Base-by-base conservation (phyloP, 2,797 vertebrate species). In the Arnoldichthys spilopterus region DNA sequence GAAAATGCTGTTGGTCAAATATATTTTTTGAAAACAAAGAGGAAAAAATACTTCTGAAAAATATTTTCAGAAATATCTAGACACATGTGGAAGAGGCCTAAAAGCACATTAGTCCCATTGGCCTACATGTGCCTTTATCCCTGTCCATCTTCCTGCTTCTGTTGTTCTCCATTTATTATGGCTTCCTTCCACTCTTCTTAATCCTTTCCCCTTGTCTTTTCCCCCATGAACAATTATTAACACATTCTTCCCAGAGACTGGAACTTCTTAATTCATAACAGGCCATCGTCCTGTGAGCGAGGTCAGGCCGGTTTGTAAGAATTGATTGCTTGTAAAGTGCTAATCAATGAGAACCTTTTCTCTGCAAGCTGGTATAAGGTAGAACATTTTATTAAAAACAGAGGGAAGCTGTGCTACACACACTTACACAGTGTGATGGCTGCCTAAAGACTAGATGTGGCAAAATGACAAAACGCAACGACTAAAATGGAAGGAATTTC, bases 331-430 rank as follows among this genome's bases (percentile, higher is more conserved):
- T 84, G 87, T 90, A 89, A 93, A 93, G 92, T 88, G 90, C 92
- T 92, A 93, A 94, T 93, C 92, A 92, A 93, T 94, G 89, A 83
- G 87, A 92, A 88, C 88, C 88, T 90, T 91, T 91, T 90, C 89
- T 91, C 83, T 85, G 77, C 86, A 87, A 89, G 87, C 90, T 85
- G 86, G 84, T 82, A 91, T 90, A 89, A 87, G 87, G 83, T 82
- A 78, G 83, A 89, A 87, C 81, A 85, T 90, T 89, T 80, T 89
- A 88, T 90, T 89, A 87, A 88, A 87, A 85, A 85, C 84, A 84
- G 84, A 85, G 85, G 40, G 71, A 80, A 76, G 82, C 54, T 43
- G 5, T 16, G 32, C 70, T 81, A 72, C 64, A 83, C 84, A 80
- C 83, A 81, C 66, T 43, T 79, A 70, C 76, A 79, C 82, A 83